Evolutionary conservation across 2,113 vertebrate genomes (phyloP).

Genomic region (Epinephelus lanceolatus): DNA sequence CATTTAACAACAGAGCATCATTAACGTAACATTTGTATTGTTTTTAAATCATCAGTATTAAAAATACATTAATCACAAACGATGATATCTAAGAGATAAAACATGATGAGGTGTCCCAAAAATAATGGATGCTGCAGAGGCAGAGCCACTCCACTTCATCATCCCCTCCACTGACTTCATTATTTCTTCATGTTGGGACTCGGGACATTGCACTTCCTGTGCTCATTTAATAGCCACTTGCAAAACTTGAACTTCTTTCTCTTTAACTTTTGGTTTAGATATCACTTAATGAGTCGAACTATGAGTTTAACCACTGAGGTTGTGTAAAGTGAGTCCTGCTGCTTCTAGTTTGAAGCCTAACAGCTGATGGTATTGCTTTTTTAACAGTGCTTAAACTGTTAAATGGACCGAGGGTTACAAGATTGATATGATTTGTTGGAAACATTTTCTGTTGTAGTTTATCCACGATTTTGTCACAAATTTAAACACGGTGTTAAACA

Average conservation of each 20-base stretch:
- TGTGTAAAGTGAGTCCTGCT: neutral
- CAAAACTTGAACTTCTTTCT: constrained; percentile 18
- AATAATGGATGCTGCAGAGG: constrained; percentile 44
- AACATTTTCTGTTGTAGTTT: neutral
- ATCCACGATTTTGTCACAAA: too few species aligned
- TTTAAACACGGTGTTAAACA: neutral
- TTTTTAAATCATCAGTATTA: neutral
- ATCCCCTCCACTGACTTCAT: constrained; percentile 54
- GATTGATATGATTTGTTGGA: neutral
- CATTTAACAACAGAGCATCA: neutral
- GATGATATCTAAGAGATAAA: constrained; percentile 15
- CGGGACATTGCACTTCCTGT: constrained; percentile 23
- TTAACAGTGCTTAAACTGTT: neutral
- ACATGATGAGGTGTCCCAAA: constrained; percentile 28
- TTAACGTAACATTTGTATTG: constrained; percentile 5
- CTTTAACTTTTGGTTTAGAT: neutral
- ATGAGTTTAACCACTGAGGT: neutral
- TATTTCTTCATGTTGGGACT: constrained; percentile 31
- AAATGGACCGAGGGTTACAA: neutral
- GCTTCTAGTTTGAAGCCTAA: neutral
- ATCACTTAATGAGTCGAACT: neutral
- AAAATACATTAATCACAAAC: constrained; percentile 10
- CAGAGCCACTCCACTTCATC: constrained; percentile 40
- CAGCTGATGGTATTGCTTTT: neutral
- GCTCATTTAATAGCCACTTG: constrained; percentile 10